Percentiles rank a stretch among this genome's conserved stretches.
phyloP scores from a whole-genome alignment of 2,113 vertebrate species.

The Ploceus nigricollis region DNA sequence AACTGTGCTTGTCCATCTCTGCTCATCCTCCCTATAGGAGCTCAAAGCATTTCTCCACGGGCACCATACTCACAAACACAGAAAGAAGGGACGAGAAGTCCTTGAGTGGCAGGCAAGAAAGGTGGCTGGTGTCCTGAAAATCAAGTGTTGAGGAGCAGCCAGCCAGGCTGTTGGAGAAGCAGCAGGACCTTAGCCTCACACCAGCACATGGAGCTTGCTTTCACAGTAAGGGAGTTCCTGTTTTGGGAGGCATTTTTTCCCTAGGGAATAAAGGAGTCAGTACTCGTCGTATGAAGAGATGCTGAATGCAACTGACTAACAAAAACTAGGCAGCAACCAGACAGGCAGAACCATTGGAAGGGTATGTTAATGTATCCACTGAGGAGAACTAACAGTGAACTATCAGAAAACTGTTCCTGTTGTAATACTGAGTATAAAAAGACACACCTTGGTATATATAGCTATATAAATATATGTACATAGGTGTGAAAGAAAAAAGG shows the following conservation, averaged over 20 bases:
- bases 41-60: neutral
- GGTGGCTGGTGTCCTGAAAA: neutral
- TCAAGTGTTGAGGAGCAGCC: neutral
- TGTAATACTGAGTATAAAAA: neutral
- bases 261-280: neutral
- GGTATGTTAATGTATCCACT: neutral
- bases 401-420: neutral
- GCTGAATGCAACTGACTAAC: neutral
- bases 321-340: neutral
- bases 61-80: neutral
- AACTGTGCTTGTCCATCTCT: neutral
- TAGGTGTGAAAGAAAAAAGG: neutral
- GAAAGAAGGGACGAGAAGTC: neutral
- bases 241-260: neutral
- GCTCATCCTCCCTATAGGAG: rapidly evolving
- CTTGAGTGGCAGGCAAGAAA: neutral
- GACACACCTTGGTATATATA: neutral
- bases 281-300: neutral
- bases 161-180: neutral
- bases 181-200: neutral
- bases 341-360: neutral
- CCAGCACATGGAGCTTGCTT: neutral
- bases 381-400: neutral
- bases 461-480: neutral
- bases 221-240: neutral